A percentile compares a stretch with the other conserved stretches of the same genome.
Conservation (phyloP, 2,888 invertebrate genomes). For the Philopedon plagiatum region DNA sequence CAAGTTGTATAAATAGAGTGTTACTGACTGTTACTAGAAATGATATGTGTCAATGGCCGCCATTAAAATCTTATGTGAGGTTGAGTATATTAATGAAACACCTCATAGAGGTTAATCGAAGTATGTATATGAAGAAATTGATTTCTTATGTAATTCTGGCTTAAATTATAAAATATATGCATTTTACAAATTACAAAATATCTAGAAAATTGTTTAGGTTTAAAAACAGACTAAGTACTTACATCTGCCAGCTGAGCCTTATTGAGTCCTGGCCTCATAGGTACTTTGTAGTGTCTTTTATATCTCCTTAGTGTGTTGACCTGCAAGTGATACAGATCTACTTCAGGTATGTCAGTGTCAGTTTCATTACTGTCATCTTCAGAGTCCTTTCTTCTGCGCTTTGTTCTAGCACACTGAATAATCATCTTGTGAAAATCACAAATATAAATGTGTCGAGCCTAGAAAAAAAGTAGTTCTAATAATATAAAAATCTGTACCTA, state of each 20-base stretch:
- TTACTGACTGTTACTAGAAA: no score
- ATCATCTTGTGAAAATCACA: conserved; percentile 97
- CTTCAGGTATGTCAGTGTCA: conserved; percentile 92
- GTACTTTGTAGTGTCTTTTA: conserved; percentile 93
- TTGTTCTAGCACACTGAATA: conserved; percentile 95
- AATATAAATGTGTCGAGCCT: conserved; percentile 96
- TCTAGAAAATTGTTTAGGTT: no score
- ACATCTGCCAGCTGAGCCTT: conserved; percentile 97
- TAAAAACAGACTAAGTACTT: conserved; percentile 65
- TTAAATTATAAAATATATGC: no score
- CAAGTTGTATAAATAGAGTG: no score
- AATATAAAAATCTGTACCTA: no score
- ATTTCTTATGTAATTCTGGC: no score
- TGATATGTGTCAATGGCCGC: no score
- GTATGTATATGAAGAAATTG: no score
- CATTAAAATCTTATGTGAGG: no score
- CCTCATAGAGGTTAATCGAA: no score
- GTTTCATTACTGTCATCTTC: conserved; percentile 95
- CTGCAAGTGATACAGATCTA: conserved; percentile 94
- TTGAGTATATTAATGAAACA: no score
- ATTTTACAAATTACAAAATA: no score
- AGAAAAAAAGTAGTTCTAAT: conserved; percentile 52
- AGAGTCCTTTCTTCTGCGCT: conserved; percentile 92
- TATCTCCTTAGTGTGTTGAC: conserved; percentile 94
- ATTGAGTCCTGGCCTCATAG: conserved; percentile 91